Base-by-base conservation (phyloP, 1,140 invertebrate species). In the Bombus difficillimus region DNA sequence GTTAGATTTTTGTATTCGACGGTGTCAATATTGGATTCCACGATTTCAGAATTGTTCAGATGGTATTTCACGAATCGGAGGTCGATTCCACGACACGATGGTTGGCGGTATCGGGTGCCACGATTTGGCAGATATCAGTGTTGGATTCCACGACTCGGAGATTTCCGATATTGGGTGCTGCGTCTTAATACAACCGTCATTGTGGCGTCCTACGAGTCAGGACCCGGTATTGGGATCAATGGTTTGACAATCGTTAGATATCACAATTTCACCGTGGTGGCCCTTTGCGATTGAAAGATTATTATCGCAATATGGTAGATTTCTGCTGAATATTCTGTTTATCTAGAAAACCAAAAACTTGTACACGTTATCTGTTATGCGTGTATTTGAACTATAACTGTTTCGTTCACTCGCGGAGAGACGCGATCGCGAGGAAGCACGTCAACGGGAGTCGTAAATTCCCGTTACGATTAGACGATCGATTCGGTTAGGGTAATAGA, bases 121-220 rank as follows among this genome's bases (percentile, higher is more conserved):
- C 28, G 75, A 28, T 78, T 59, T 13, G 13, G 15, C 22, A 8
- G 57, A 37, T 64, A 64, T 78, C 57, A 12, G 28, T 41, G 37
- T 64, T 41, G 59, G 37, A 78, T 78, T 78, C 75, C 75, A 64
- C 59, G 57, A 32, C 37, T 32, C 37, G 0, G 37, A 78, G 75
- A 68, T 79, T 68, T 47, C 77, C 62, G 32, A 79, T 79, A 79
- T 79, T 37, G 62, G 62, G 13, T 47, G 41, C 64, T 69, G 47
- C 43, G 78, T 69, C 64, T 80, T 78, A 66, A 78, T 59, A 78
- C 75, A 59, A 64, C 6, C 57, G 25, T 64, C 57, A 28, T 13
- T n/a, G 74, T 5, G 37, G 57, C 64, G 75, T 64, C 37, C 57
- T 59, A 43, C n/a, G 75, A 53, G 32, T 75, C n/a, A 43, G 43